phyloP scores from a whole-genome alignment of 2,113 vertebrate species.

The Ramphastos sulfuratus region DNA sequence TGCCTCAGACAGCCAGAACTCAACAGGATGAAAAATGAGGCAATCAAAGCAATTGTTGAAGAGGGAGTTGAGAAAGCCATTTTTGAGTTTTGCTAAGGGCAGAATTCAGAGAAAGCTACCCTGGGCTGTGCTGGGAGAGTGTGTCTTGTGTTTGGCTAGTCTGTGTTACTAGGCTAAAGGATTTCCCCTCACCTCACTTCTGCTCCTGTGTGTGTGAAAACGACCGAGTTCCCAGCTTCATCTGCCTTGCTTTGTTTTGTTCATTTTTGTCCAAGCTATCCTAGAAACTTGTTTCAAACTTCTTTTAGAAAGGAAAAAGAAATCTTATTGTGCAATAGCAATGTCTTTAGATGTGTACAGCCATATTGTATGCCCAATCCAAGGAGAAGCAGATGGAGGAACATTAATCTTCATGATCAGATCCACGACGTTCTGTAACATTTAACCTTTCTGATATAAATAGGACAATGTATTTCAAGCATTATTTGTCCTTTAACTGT shows the following conservation, averaged over 20 bases:
- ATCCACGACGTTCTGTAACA: slow-evolving; percentile 1
- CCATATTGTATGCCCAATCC: neutral
- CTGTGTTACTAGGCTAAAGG: neutral
- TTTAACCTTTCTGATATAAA: slow-evolving; percentile 19
- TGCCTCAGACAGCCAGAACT: neutral
- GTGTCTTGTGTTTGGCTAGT: too few species aligned
- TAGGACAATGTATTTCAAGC: neutral
- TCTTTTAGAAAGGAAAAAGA: neutral
- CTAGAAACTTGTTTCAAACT: neutral
- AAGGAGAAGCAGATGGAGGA: slow-evolving; percentile 19
- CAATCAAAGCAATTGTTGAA: neutral
- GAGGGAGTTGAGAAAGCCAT: neutral
- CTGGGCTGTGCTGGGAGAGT: neutral
- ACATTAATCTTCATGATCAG: neutral
- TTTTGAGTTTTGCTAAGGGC: neutral
- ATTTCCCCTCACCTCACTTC: neutral
- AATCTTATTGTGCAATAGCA: neutral
- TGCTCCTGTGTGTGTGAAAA: neutral
- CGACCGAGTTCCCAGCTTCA: neutral
- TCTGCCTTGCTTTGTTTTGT: neutral
- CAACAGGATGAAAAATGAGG: neutral
- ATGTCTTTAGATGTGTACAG: neutral
- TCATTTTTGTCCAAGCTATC: neutral
- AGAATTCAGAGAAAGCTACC: neutral
- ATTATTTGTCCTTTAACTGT: neutral